Evolutionary conservation across 2,797 vertebrate species (phyloP).

Genomic region (Ceyx erithaca): DNA sequence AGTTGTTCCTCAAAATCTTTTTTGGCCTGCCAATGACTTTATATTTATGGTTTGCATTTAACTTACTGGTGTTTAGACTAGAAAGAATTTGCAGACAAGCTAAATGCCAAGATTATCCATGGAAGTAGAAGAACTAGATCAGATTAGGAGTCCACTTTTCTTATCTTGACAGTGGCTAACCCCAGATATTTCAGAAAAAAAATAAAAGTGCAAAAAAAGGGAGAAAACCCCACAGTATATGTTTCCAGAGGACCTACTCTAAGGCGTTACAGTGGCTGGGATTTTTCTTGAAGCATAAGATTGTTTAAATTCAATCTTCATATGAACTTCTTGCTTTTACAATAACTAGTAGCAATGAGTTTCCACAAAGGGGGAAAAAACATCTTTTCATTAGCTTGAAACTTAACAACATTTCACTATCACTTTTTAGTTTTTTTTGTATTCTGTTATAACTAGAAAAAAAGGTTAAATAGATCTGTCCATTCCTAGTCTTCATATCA

Average conservation of each 20-base stretch:
- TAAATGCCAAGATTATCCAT: constrained; percentile 41
- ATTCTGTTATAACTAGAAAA: neutral
- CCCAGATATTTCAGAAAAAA: neutral
- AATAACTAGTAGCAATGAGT: neutral
- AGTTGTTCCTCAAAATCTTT: constrained; percentile 17
- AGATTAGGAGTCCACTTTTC: constrained; percentile 28
- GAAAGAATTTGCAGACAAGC: constrained; percentile 50
- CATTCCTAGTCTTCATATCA: neutral
- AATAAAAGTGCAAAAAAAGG: neutral
- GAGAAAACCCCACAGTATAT: neutral
- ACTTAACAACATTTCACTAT: neutral
- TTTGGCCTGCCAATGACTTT: constrained; percentile 15
- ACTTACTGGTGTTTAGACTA: constrained; percentile 52
- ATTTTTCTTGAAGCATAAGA: neutral
- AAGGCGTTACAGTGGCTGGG: neutral
- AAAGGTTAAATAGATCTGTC: neutral
- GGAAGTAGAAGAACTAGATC: constrained; percentile 15
- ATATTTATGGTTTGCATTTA: constrained; percentile 45
- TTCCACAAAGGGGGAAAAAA: neutral
- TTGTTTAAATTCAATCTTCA: neutral
- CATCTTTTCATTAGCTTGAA: neutral
- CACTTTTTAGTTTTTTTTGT: neutral
- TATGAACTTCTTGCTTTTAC: neutral
- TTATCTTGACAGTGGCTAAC: constrained; percentile 29
- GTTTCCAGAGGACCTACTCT: neutral